Base-by-base conservation (phyloP, 92 coral and sea anemone genomes). In the Porites evermanni region DNA sequence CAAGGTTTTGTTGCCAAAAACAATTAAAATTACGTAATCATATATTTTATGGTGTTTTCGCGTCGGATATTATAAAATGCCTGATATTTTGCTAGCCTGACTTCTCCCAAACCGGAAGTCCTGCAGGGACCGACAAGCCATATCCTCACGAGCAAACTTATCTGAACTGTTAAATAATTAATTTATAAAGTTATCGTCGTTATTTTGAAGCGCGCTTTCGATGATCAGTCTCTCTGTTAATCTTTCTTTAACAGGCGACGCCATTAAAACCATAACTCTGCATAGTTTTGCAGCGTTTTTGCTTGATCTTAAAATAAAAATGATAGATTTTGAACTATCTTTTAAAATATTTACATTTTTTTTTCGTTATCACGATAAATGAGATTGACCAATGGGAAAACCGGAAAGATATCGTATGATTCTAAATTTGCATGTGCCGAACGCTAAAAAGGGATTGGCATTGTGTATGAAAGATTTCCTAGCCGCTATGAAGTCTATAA, bases 371-470 rank as follows among this genome's bases (percentile, higher is more conserved):
- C 53, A 70, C 6, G 4, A n/a, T 72, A 47, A 58, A 47, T 17
- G 17, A 11, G 21, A 58, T 81, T 38, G 53, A 38, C 86, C 86
- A 81, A 81, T 81, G 58, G 54, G 53, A 81, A 32, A 68, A 18
- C 77, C 47, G 18, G 77, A 70, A 44, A 10, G 38, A 13, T n/a
- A 81, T 81, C 86, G 86, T 81, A 81, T 70, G 86, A 81, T 81
- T 18, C 67, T 53, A 6, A 70, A 81, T 81, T 81, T 81, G 50
- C 86, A 81, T 81, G 1, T 79, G 72, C 26, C 12, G 18, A 59
- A 29, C 68, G 50, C 69, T 7, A 32, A 53, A 56, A 70, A 81
- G 86, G 86, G 86, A 65, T 81, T 81, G 86, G 86, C 86, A 17
- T 19, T 29, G 2, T 11, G 54, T 23, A 9, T 14, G 9, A 16